A percentile compares a stretch with the other conserved stretches of the same genome.
Conservation (phyloP, 1,140 invertebrate species). For the Helicoverpa zea region DNA sequence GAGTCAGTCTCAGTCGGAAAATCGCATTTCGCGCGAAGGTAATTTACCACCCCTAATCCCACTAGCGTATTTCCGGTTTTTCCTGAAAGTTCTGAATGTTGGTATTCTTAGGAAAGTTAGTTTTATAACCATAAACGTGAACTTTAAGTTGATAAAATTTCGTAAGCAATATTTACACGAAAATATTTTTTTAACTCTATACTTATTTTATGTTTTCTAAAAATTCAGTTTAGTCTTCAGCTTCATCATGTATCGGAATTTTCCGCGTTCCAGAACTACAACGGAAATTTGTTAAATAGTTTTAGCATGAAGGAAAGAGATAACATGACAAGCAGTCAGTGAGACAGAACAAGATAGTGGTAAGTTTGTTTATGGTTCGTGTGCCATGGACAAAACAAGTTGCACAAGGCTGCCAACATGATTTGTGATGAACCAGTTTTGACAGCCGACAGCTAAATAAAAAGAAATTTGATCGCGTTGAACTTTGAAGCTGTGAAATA, state of each 20-base stretch:
- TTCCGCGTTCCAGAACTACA: too few relatives aligned
- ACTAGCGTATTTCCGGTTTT: slow-evolving; percentile 12
- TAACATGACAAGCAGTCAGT: too few relatives aligned
- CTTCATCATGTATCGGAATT: too few relatives aligned
- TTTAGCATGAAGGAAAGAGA: too few relatives aligned
- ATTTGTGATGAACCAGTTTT: slow-evolving; percentile 2
- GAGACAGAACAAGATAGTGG: too few relatives aligned
- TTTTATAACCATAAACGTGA: neutral
- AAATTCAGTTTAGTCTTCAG: too few relatives aligned
- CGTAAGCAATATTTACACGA: too few relatives aligned
- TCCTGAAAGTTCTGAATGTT: neutral
- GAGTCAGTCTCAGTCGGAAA: slow-evolving; percentile 2
- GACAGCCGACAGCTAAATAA: slow-evolving; percentile 73
- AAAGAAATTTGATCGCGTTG: slow-evolving; percentile 80
- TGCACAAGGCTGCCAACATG: slow-evolving; percentile 13
- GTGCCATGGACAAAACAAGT: neutral
- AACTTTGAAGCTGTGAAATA: slow-evolving; percentile 86
- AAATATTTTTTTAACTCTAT: too few relatives aligned
- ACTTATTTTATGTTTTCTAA: too few relatives aligned
- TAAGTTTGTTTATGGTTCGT: neutral
- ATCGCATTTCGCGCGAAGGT: slow-evolving; percentile 38
- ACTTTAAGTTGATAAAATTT: too few relatives aligned
- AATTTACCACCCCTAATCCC: slow-evolving; percentile 25
- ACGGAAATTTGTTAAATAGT: too few relatives aligned
- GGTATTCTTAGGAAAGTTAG: neutral